Evolutionary conservation across 2,888 invertebrate genomes (phyloP), one percentile per base, ranked within the genome.

Genomic region (Arctia plantaginis): DNA sequence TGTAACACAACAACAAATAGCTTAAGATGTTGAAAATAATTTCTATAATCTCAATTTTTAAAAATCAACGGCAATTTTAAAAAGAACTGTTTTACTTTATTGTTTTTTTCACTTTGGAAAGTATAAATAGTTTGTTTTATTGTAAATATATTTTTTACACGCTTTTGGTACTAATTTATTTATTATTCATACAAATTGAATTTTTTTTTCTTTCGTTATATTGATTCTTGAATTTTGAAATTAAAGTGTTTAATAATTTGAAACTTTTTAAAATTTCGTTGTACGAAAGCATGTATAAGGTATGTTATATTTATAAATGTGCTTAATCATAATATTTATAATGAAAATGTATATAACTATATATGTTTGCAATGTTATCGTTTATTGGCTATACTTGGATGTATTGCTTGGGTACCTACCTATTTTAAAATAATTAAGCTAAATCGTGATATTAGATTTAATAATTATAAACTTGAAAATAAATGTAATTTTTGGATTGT

Each of bases 391-490:
- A 83, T 81, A 85, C 79, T 90, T 93, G 91, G 87, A 90, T 89
- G 91, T 93, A 92, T 92, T 84, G 95, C 94, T 94, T 95, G 86
- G 91, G 90, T 93, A 93, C 89, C 90, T 94, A 92, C 89, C 90
- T 94, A 92, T 93, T 91, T 91, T 87, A 91, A 89, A 91, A 91
- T 91, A 91, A 92, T 91, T 95, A 95, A 95, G 95, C 94, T 95
- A 95, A 95, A 95, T 95, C 95, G 95, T 95, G 95, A 95, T 95
- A 95, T 93, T 95, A 95, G 95, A 93, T 93, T 91, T 93, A 95
- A 94, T 92, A 93, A 94, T 94, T 93, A 93, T 94, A 92, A 94
- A 95, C 92, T 93, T 93, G 90, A 92, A 93, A 94, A 93, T 93
- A 93, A 93, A 93, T 95, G 94, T 95, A 95, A 95, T 94, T 95